Evolutionary conservation across 2,797 vertebrate genomes (phyloP), one percentile per base, ranked within the genome.

Genomic region (Neostethus bicornis): DNA sequence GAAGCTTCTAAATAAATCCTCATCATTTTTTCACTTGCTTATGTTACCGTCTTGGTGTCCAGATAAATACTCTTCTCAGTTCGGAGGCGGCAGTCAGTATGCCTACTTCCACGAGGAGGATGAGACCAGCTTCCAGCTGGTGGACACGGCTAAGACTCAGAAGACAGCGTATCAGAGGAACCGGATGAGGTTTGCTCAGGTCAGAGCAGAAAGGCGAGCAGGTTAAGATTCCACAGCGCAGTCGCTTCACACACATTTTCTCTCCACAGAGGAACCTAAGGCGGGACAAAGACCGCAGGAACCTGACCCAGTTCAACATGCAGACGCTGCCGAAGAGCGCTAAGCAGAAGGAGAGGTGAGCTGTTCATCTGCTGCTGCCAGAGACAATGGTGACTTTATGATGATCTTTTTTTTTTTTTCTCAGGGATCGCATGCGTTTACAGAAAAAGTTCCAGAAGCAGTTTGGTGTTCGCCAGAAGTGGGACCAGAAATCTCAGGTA

Each of bases 401-500:
- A n/a, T n/a, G n/a, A n/a, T n/a, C n/a, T n/a, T n/a, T n/a, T 17
- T 37, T 37, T 37, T 17, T 3, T 73, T 16, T 55, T 11, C 79
- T 47, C 68, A 98, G 97, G 74, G 97, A 98, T 81, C 95, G 97
- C 17, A 93, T 98, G 86, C 94, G 96, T 1, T 88, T 99, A 51
- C 97, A 98, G 78, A 99, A 99, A 85, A 99, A 99, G 86, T 98
- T 98, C 78, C 97, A 99, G 80, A 98, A 99, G 87, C 96, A 99
- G 80, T 99, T 99, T 86, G 96, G 97, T 17, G 96, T 97, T 34
- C 94, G 96, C 65, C 96, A 98, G 80, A 98, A 98, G 67, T 99
- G 97, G 97, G 97, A 99, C 89, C 97, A 99, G 66, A 99, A 97
- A 65, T 98, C 96, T 24, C 97, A 99, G 96, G 96, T 98, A 82